phyloP scores from a whole-genome alignment of 2,113 vertebrate genomes.

The Ifrita kowaldi region DNA sequence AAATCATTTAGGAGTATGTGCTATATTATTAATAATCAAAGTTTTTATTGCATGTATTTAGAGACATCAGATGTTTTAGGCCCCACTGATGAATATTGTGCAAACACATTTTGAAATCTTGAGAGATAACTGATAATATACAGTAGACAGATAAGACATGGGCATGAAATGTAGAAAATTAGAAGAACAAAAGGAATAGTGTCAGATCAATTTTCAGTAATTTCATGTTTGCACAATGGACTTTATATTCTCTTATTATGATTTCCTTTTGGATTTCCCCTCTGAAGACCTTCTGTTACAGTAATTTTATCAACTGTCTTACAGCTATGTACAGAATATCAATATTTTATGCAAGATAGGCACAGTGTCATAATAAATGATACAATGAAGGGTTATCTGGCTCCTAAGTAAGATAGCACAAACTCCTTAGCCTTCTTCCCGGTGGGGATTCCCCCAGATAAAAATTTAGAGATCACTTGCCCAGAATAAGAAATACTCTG shows the following conservation, averaged over 20 bases:
- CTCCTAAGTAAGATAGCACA: neutral
- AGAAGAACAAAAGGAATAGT: neutral
- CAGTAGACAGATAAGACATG: neutral
- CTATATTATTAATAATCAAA: neutral
- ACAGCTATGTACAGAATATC: neutral
- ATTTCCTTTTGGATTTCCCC: neutral
- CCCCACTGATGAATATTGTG: neutral
- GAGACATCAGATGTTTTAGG: neutral
- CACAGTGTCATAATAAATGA: neutral
- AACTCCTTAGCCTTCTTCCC: neutral
- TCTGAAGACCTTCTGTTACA: neutral
- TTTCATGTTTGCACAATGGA: neutral
- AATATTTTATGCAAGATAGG: neutral
- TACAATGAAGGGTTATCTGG: neutral
- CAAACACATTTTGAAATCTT: neutral
- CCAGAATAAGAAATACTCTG: neutral
- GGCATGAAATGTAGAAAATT: neutral
- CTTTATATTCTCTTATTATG: neutral
- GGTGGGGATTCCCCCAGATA: neutral
- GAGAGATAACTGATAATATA: neutral
- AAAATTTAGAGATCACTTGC: neutral
- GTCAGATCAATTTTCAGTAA: neutral
- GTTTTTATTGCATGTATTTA: neutral
- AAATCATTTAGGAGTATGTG: neutral
- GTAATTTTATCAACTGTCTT: neutral